Percentiles rank a stretch among this genome's conserved stretches.
These are phyloP conservation scores for Harpalus rufipes DNA, from an alignment of 2,888 invertebrate genomes.

Conservation along the genomic window DNA sequence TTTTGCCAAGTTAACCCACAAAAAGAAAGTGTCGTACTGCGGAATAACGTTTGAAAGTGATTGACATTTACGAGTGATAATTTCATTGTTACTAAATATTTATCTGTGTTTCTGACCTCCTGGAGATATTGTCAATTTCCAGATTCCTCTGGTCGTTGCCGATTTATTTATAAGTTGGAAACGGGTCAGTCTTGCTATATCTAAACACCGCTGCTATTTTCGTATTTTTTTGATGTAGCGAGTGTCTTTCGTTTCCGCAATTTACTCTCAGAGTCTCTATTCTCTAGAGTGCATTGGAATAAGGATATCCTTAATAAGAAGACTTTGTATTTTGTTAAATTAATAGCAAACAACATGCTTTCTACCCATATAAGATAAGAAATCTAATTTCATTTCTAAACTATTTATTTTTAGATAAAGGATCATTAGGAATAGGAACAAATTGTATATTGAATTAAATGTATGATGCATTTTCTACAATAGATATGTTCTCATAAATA, in stretches of 20 bases:
- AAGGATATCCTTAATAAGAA: conserved; percentile 22
- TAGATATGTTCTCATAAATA: too few relatives aligned
- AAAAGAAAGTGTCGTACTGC: too few relatives aligned
- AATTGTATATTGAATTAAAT: too few relatives aligned
- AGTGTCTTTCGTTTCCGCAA: conserved; percentile 58
- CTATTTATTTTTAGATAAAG: background rate
- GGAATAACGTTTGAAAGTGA: background rate
- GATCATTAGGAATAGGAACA: too few relatives aligned
- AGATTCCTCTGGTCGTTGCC: conserved; percentile 42
- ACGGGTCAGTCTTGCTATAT: conserved; percentile 60
- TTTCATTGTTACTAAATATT: conserved; percentile 18
- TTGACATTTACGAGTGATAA: background rate
- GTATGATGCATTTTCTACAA: too few relatives aligned
- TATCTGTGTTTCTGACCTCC: conserved; percentile 24
- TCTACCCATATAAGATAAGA: background rate
- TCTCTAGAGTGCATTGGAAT: conserved; percentile 29
- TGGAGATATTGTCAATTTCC: conserved; percentile 56
- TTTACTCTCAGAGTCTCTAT: conserved; percentile 6
- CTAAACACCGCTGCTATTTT: conserved; percentile 54
- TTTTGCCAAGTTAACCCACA: too few relatives aligned
- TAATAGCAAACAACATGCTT: background rate
- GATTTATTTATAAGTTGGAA: conserved; percentile 59
- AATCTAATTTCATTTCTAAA: background rate
- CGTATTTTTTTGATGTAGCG: conserved; percentile 52
- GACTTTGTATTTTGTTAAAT: background rate